A percentile compares a stretch with the other conserved stretches of the same genome.
Conservation (phyloP, 2,113 vertebrate species). For the Nerophis ophidion region DNA sequence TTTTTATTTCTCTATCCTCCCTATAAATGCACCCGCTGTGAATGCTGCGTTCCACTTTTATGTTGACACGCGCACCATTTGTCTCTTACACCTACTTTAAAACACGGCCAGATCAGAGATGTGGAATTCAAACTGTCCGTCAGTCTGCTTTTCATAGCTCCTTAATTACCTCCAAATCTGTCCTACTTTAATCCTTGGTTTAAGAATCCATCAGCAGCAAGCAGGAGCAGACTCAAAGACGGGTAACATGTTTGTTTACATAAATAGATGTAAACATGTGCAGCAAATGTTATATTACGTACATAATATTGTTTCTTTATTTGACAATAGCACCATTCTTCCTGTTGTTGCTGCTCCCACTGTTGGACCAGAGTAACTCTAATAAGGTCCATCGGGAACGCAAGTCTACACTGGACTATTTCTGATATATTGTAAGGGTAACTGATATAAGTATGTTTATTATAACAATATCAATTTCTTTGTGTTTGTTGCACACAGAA, state of each 20-base stretch:
- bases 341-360: slow-evolving; percentile 5
- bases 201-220: slow-evolving; percentile 17
- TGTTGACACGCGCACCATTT: background rate
- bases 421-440: background rate
- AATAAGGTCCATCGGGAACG: slow-evolving; percentile 33
- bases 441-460: background rate
- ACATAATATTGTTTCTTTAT: background rate
- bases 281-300: too few species aligned
- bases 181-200: slow-evolving; percentile 23
- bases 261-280: background rate
- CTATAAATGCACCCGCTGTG: background rate
- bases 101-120: background rate
- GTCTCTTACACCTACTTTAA: background rate
- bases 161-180: slow-evolving; percentile 14
- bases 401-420: slow-evolving; percentile 2
- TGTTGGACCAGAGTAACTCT: slow-evolving; percentile 21
- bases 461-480: background rate
- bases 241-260: background rate
- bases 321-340: background rate
- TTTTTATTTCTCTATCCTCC: background rate
- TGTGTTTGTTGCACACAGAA: too few species aligned
- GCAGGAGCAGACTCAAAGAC: background rate
- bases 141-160: slow-evolving; percentile 13
- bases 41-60: background rate
- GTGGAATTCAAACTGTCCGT: slow-evolving; percentile 13